Conservation (phyloP, 1,140 invertebrate species). For the Ctenoplectra terminalis region DNA sequence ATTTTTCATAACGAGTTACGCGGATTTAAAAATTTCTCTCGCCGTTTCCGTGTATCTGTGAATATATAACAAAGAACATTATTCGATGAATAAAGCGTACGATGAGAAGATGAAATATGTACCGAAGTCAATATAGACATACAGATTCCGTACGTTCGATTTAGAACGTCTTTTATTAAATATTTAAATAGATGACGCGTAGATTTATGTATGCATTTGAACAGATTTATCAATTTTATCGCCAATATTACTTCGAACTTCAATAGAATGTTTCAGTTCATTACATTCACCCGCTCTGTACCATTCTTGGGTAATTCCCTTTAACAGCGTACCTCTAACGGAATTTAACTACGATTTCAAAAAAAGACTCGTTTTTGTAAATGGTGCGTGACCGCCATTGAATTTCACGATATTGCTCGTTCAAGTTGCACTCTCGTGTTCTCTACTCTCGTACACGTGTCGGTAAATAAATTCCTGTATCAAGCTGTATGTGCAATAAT, state of each 20-base stretch:
- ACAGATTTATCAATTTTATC: neutral
- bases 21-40: neutral
- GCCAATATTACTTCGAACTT: neutral
- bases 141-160: neutral
- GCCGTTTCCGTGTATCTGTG: neutral
- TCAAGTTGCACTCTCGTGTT: neutral
- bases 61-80: too few species aligned
- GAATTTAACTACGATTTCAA: conserved; percentile 4
- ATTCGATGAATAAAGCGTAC: too few species aligned
- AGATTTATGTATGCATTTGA: neutral
- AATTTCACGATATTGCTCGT: conserved; percentile 33
- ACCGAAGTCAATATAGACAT: too few species aligned
- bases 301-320: neutral
- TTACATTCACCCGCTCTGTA: neutral
- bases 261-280: neutral
- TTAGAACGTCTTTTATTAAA: neutral
- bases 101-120: neutral
- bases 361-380: conserved; percentile 24
- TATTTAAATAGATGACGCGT: neutral
- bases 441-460: neutral
- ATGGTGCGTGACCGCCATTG: conserved; percentile 14
- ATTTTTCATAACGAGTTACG: neutral
- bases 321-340: conserved; percentile 29
- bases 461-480: neutral
- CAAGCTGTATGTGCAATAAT: neutral